Conservation (phyloP, 2,888 invertebrate species). For the Saturnia pavonia region DNA sequence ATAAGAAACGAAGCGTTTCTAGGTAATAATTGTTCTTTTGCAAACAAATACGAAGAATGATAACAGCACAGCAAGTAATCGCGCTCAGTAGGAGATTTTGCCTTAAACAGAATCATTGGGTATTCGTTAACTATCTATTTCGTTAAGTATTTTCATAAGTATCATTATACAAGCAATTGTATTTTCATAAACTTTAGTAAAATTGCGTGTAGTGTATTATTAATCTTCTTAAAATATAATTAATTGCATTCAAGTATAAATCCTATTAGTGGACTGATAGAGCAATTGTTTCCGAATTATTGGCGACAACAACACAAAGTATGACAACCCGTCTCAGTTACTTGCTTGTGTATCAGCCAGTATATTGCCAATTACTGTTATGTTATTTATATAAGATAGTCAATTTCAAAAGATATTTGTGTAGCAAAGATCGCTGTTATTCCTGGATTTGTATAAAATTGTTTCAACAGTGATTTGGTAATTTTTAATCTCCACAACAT, state of each 20-base stretch:
- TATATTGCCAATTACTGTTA: neutral
- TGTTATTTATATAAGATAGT: neutral
- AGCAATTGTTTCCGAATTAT: too few relatives aligned
- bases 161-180: neutral
- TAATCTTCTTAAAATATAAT: neutral
- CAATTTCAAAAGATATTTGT: neutral
- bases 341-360: neutral
- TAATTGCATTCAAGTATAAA: neutral
- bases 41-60: slow-evolving; percentile 44
- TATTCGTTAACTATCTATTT: slow-evolving; percentile 15
- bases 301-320: neutral
- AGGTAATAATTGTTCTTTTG: slow-evolving; percentile 36
- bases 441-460: neutral
- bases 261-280: neutral
- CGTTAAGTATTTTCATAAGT: neutral
- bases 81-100: slow-evolving; percentile 63
- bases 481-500: neutral
- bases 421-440: neutral
- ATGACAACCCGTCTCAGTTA: neutral
- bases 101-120: slow-evolving; percentile 19
- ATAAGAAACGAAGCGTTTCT: slow-evolving; percentile 34
- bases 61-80: slow-evolving; percentile 57
- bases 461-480: neutral
- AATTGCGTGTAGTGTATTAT: too few relatives aligned
- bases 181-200: neutral